Base-by-base conservation (phyloP, 2,113 vertebrate species). In the Nerophis ophidion region DNA sequence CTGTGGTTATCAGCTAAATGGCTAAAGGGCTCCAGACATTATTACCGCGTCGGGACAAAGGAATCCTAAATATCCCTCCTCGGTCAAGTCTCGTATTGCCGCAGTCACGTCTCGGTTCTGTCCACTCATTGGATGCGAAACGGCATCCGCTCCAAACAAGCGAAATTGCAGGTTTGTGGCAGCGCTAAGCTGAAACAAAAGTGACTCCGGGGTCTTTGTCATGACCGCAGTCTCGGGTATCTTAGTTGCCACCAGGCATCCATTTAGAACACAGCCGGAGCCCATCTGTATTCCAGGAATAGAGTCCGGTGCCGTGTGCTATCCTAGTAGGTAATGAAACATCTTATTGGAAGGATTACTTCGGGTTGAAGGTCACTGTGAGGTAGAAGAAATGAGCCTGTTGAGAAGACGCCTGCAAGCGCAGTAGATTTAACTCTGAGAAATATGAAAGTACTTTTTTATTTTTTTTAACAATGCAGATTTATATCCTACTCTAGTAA, bases 21-120 rank as follows among this genome's bases (percentile, higher is more conserved):
- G 60, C 73, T 68, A 54, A 56, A 72, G 63, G 66, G 67, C 60
- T 49, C 70, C 52, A 57, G 61, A 69, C 56, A 40, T 64, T 66
- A 68, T 68, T 74, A 51, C 59, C 44, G 58, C 56, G 40, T 54
- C 53, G 61, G 42, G 65, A 72, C 75, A 64, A 34, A 66, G 52
- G 66, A 45, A 33, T 66, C 44, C 46, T 38, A 74, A 70, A 33
- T 71, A 54, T 56, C 48, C 48, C 54, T 57, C 48, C 14, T 13
- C 16, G 34, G 51, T 36, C 9, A 48, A 35, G 55, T 56, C 52
- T 60, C 63, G 51, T 65, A 45, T 42, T 51, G 65, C 62, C 61
- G 49, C 52, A 36, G 62, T 70, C 48, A 16, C 9, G 44, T 51
- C 57, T 71, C 33, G 17, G 60, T 55, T 72, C 45, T 40, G 5